These are phyloP conservation scores for Abrostola triplasia DNA, from an alignment of 2,888 invertebrate genomes.

Conservation along the genomic window DNA sequence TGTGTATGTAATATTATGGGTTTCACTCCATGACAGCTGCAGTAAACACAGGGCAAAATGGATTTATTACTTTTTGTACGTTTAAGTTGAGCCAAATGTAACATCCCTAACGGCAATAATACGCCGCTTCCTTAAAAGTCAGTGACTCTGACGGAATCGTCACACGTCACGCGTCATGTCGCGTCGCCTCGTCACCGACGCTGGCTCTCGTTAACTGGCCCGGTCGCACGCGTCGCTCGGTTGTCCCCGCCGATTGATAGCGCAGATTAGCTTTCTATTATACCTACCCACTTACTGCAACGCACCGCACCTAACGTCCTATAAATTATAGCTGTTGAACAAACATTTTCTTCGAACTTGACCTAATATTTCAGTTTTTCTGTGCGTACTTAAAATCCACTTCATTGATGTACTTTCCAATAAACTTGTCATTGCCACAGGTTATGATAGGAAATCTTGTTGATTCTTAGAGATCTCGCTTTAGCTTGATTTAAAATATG, in stretches of 20 bases:
- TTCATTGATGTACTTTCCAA: neutral
- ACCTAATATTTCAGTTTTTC: neutral
- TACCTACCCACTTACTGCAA: slow-evolving; percentile 29
- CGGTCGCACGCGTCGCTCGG: slow-evolving; percentile 30
- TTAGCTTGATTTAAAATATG: neutral
- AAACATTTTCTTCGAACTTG: slow-evolving; percentile 37
- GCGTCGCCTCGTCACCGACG: slow-evolving; percentile 10
- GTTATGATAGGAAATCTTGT: neutral
- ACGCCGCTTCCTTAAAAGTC: neutral
- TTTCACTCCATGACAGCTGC: too few relatives aligned
- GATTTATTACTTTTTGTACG: neutral
- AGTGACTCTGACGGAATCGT: slow-evolving; percentile 4
- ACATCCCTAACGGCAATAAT: neutral
- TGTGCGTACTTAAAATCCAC: too few relatives aligned
- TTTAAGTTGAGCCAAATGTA: neutral
- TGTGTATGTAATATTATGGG: too few relatives aligned
- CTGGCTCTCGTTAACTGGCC: slow-evolving; percentile 39
- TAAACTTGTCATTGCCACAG: too few relatives aligned
- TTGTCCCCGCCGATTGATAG: slow-evolving; percentile 60
- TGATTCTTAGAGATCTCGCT: neutral
- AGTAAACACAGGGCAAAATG: neutral
- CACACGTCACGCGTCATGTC: slow-evolving; percentile 15
- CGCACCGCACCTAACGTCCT: slow-evolving; percentile 39
- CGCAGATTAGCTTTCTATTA: slow-evolving; percentile 67
- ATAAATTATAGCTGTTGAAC: slow-evolving; percentile 43